Percentiles rank a stretch among this genome's conserved stretches.
Evolutionary conservation across 2,113 vertebrate genomes (phyloP).

Genomic region (Prochilodus magdalenae): DNA sequence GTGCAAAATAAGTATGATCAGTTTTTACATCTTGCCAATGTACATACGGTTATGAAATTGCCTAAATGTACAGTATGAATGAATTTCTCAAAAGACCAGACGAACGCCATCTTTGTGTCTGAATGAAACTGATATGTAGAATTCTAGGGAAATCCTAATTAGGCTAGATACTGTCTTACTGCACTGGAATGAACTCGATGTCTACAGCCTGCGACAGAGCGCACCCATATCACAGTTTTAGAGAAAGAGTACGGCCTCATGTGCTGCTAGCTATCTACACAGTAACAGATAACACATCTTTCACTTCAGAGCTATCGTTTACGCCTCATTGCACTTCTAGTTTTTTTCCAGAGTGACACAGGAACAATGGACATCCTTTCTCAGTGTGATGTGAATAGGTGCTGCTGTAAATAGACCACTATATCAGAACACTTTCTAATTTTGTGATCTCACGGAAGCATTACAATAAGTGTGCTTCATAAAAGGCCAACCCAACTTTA

Average conservation of each 20-base stretch:
- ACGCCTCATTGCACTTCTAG: not conserved
- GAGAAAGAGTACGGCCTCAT: not conserved
- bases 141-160: not conserved
- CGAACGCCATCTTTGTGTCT: not conserved
- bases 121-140: not conserved
- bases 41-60: not conserved
- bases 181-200: not conserved
- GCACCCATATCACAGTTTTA: not conserved
- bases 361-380: constrained; percentile 2
- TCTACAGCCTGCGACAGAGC: not conserved
- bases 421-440: constrained; percentile 23
- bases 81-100: not conserved
- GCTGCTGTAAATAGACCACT: constrained; percentile 18
- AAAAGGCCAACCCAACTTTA: not conserved
- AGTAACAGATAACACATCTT: not conserved
- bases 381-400: constrained; percentile 3
- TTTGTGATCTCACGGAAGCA: not conserved
- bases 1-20: not conserved
- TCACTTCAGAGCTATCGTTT: not conserved
- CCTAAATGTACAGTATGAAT: not conserved
- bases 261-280: not conserved
- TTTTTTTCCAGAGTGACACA: not conserved
- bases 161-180: not conserved
- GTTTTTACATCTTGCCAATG: not conserved
- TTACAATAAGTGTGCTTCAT: not conserved